Evolutionary conservation across 2,113 vertebrate species (phyloP).

Genomic region (Oenanthe oenanthe): DNA sequence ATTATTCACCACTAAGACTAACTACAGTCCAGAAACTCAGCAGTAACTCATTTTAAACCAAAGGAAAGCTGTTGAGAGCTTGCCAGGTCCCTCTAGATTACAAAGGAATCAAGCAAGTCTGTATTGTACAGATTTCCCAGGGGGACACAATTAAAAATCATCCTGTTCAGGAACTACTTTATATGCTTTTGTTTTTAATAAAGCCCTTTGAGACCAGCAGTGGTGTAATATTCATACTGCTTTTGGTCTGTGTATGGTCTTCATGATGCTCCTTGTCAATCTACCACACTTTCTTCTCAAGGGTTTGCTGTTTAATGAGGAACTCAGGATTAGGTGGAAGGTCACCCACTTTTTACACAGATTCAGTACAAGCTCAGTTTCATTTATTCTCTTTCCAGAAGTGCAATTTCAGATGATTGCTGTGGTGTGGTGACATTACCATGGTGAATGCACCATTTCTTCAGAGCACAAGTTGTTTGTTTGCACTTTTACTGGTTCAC

Average conservation of each 20-base stretch:
- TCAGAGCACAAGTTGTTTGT: background rate
- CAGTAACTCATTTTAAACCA: background rate
- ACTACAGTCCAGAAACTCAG: background rate
- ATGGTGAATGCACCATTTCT: background rate
- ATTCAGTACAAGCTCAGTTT: background rate
- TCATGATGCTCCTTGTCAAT: background rate
- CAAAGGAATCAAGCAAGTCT: background rate
- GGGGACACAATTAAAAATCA: constrained; percentile 41
- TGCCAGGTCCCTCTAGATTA: constrained; percentile 19
- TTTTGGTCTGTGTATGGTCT: background rate
- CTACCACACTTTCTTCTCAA: background rate
- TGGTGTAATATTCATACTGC: background rate
- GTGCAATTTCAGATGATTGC: background rate
- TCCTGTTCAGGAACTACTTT: constrained; percentile 22
- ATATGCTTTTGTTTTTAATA: constrained; percentile 64
- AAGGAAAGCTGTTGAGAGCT: background rate
- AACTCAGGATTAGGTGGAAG: background rate
- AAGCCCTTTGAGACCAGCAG: constrained; percentile 51
- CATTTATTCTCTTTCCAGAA: background rate
- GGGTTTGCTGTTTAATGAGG: background rate
- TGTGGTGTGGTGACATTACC: background rate
- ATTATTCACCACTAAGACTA: background rate
- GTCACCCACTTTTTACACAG: background rate
- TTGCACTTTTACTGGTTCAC: background rate
- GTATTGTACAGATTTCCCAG: constrained; percentile 5